Evolutionary conservation across 2,797 vertebrate genomes (phyloP).

Genomic region (Streptopelia turtur): DNA sequence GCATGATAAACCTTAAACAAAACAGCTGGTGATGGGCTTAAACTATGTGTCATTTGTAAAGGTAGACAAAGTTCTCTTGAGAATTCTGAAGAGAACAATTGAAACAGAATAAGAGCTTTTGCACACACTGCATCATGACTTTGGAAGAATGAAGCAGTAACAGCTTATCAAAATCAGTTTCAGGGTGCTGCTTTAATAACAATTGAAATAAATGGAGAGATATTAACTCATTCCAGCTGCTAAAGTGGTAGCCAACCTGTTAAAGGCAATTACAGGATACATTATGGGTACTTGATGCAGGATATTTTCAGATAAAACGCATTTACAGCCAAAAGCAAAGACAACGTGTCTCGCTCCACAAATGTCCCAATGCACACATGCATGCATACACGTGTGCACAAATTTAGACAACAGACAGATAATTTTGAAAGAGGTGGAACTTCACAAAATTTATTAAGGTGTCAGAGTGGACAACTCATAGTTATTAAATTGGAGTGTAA

Average conservation of each 20-base stretch:
- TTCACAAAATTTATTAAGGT: not conserved
- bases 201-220: not conserved
- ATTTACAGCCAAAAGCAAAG: not conserved
- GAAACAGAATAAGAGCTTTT: not conserved
- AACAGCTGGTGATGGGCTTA: not conserved
- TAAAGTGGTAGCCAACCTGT: not conserved
- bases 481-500: not conserved
- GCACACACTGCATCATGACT: not conserved
- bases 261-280: not conserved
- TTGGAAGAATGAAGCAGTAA: not conserved
- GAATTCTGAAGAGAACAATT: not conserved
- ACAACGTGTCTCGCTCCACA: not conserved
- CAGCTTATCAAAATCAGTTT: not conserved
- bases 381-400: fast-evolving
- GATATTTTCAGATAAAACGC: not conserved
- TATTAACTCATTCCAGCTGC: not conserved
- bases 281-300: not conserved
- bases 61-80: not conserved
- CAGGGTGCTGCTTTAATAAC: not conserved
- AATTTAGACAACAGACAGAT: not conserved
- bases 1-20: not conserved
- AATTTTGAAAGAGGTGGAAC: not conserved
- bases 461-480: not conserved
- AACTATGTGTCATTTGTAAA: not conserved
- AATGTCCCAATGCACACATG: not conserved